A percentile compares a stretch with the other conserved stretches of the same genome.
phyloP scores from a whole-genome alignment of 2,888 invertebrate species.

The Drosophila robusta region DNA sequence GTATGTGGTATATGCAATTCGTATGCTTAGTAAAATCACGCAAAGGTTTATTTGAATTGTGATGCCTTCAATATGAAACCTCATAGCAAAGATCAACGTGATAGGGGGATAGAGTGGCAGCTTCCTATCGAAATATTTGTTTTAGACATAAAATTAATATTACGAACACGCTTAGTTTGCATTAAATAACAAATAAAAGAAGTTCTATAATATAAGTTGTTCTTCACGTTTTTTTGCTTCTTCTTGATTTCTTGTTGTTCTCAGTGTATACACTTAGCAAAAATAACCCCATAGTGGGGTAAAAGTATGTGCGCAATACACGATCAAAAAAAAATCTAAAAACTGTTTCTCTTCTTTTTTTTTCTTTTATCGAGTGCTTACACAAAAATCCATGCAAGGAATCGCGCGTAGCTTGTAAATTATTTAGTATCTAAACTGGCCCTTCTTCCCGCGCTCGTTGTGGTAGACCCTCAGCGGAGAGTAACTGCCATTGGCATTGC shows the following conservation, averaged over 20 bases:
- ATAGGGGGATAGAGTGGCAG: slow-evolving; percentile 35
- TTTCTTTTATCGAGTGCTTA: neutral
- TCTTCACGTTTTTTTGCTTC: slow-evolving; percentile 11
- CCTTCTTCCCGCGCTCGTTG: slow-evolving; percentile 92
- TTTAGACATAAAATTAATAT: slow-evolving; percentile 67
- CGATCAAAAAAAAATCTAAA: slow-evolving; percentile 29
- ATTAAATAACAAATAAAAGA: slow-evolving; percentile 78
- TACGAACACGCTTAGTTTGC: slow-evolving; percentile 74
- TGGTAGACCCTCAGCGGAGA: slow-evolving; percentile 93
- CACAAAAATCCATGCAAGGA: slow-evolving; percentile 3
- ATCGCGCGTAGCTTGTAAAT: slow-evolving; percentile 13
- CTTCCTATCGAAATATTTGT: slow-evolving; percentile 42
- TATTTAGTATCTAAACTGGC: slow-evolving; percentile 91
- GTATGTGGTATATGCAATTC: slow-evolving; percentile 43
- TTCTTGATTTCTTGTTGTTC: slow-evolving; percentile 19
- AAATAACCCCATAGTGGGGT: slow-evolving; percentile 53
- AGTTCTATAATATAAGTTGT: slow-evolving; percentile 47
- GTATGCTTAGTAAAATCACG: slow-evolving; percentile 74
- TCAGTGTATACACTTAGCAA: slow-evolving; percentile 74
- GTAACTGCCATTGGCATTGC: slow-evolving; percentile 88
- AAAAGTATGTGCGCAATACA: slow-evolving; percentile 27
- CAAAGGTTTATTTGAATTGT: slow-evolving; percentile 67
- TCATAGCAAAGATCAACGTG: slow-evolving; percentile 36
- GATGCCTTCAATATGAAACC: slow-evolving; percentile 64
- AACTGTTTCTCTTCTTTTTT: neutral